A percentile compares a stretch with the other conserved stretches of the same genome.
Evolutionary conservation across 2,797 vertebrate genomes (phyloP).

Genomic region (Cyclopterus lumpus): DNA sequence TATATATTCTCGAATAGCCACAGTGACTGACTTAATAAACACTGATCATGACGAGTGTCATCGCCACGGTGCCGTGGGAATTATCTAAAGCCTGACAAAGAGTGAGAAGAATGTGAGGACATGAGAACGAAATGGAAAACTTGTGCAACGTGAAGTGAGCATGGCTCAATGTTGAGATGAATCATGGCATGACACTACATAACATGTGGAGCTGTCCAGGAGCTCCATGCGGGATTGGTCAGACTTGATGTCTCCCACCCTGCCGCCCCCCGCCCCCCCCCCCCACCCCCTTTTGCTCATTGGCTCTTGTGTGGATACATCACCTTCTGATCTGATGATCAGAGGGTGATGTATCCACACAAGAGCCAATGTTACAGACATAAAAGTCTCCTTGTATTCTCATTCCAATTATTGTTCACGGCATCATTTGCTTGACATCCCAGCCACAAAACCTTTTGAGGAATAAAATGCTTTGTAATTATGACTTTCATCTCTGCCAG

Average conservation of each 20-base stretch:
- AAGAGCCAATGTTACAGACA: no score
- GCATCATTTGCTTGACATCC: background rate
- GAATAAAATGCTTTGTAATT: background rate
- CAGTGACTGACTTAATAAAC: background rate
- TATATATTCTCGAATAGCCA: background rate
- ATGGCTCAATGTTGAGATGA: background rate
- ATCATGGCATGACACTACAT: background rate
- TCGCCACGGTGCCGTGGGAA: background rate
- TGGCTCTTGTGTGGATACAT: background rate
- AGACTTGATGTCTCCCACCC: no score
- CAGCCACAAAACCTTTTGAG: no score
- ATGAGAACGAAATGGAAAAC: background rate
- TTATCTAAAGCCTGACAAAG: background rate
- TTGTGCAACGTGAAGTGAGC: background rate
- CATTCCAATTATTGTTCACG: background rate
- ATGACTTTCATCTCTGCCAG: conserved; percentile 7
- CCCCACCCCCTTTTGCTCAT: no score
- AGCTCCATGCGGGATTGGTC: background rate
- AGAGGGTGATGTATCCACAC: no score
- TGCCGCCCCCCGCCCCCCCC: no score
- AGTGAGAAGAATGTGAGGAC: background rate
- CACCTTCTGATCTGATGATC: background rate
- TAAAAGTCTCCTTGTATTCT: background rate
- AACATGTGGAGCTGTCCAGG: background rate
- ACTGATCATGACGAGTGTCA: background rate